These are phyloP conservation scores for Chrysolina americana DNA, from an alignment of 2,888 invertebrate genomes.

Conservation along the genomic window DNA sequence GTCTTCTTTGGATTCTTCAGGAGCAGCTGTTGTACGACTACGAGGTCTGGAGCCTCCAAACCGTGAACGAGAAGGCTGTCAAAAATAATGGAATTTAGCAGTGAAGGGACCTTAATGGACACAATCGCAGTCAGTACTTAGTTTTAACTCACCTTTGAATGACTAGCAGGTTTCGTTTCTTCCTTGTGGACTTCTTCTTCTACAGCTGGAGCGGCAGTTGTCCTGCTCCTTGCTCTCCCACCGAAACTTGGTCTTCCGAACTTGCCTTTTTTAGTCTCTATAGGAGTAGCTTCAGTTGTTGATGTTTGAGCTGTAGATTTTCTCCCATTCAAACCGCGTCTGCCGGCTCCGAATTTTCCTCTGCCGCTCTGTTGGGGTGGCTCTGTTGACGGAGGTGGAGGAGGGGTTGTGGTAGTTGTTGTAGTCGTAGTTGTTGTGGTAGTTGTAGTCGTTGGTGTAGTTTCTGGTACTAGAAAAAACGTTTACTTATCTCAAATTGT, in stretches of 20 bases:
- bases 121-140: too few relatives aligned
- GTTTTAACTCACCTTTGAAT: conserved; percentile 57
- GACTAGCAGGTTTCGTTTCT: conserved; percentile 67
- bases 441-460: conserved; percentile 73
- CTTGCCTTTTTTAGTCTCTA: conserved; percentile 71
- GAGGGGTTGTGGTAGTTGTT: conserved; percentile 69
- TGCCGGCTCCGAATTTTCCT: conserved; percentile 55
- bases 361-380: conserved; percentile 60
- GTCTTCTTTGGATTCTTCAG: conserved; percentile 69
- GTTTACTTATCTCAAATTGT: not conserved
- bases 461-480: conserved; percentile 58
- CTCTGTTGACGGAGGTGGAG: conserved; percentile 68
- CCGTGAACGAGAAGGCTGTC: conserved; percentile 61
- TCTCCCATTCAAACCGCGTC: conserved; percentile 56
- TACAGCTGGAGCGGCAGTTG: conserved; percentile 63
- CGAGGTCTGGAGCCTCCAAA: conserved; percentile 64
- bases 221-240: conserved; percentile 66
- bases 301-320: conserved; percentile 60
- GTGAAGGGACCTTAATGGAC: not conserved
- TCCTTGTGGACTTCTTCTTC: conserved; percentile 67
- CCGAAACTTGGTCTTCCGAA: conserved; percentile 69
- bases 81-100: conserved; percentile 28
- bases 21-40: conserved; percentile 65
- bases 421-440: conserved; percentile 73
- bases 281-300: conserved; percentile 69